Base-by-base conservation (phyloP, 2,888 invertebrate genomes). In the Geotrupes spiniger region DNA sequence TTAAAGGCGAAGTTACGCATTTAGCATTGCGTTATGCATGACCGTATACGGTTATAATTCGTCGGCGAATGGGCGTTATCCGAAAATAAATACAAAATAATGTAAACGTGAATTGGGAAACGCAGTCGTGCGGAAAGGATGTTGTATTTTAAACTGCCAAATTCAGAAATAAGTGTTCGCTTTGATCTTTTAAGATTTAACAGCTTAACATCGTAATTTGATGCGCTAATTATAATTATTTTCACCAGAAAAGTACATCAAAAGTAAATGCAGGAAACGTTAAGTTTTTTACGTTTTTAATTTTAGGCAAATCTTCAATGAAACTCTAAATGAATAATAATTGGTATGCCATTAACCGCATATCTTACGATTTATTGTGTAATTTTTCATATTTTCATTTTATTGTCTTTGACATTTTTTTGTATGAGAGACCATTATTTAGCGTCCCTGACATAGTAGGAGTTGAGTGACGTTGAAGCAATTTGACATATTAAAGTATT, bases 161-260 rank as follows among this genome's bases (percentile, higher is more conserved):
- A n/a, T n/a, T n/a, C 21, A 21, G 6, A 4, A 6, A 21, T 6
- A 33, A 33, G 8, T 10, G 15, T 14, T 8, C 33, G 33, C 11
- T 33, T 33, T 33, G 33, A 33, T 14, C 14, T 33, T 33, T 33
- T 33, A 33, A 33, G 33, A 33, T 33, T 14, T 33, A 33, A 15
- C 2, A 14, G 14, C 33, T 14, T 14, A 12, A 8, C 9, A 33
- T 33, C 33, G 33, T 33, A 10, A 33, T 33, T 33, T 15, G 12
- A 10, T 14, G 15, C 33, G 33, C 15, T 33, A 33, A 33, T 33
- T 33, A 33, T 33, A 15, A 14, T 6, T 10, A 12, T 33, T 33
- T 12, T 33, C 9, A 10, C 14, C 12, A 10, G 21, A 33, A 33
- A 10, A 15, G 5, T 14, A 15, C 33, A 5, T 33, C 15, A 10